These are phyloP conservation scores for Choristoneura rosaceana DNA, from an alignment of 2,888 invertebrate genomes.

Conservation along the genomic window DNA sequence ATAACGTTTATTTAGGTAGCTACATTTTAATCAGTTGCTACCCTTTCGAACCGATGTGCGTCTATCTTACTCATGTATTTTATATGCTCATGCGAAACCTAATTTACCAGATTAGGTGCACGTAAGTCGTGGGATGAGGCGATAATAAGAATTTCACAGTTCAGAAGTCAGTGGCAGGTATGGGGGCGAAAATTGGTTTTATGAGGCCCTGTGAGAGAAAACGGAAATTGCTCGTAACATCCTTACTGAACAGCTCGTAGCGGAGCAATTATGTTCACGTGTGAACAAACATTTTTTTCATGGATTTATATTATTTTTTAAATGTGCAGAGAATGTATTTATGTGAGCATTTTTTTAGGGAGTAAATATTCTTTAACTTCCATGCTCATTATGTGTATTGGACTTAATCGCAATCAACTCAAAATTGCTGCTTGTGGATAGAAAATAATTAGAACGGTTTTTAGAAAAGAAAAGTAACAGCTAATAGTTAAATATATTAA, in stretches of 20 bases:
- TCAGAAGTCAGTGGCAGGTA: constrained; percentile 34
- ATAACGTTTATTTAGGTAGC: background rate
- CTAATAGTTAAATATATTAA: constrained; percentile 15
- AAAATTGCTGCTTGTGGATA: too few species aligned
- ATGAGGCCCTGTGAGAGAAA: constrained; percentile 30
- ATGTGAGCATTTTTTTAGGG: background rate
- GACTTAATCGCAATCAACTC: too few species aligned
- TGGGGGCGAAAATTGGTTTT: constrained; percentile 40
- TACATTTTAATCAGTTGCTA: background rate
- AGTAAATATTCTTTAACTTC: too few species aligned
- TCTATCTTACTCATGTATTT: background rate
- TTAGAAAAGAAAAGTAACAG: background rate
- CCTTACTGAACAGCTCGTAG: constrained; percentile 17
- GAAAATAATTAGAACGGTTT: background rate
- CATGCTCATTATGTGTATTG: too few species aligned
- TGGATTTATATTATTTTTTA: background rate
- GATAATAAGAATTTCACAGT: constrained; percentile 39
- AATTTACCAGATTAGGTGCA: constrained; percentile 32
- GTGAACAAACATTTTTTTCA: constrained; percentile 12
- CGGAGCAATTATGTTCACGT: constrained; percentile 29
- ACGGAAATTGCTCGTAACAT: constrained; percentile 36
- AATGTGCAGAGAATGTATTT: background rate
- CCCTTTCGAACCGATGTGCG: background rate
- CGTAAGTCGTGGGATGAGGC: constrained; percentile 32
- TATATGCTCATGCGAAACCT: constrained; percentile 19